phyloP scores from a whole-genome alignment of 2,888 invertebrate species.

The Netelia inedita region DNA sequence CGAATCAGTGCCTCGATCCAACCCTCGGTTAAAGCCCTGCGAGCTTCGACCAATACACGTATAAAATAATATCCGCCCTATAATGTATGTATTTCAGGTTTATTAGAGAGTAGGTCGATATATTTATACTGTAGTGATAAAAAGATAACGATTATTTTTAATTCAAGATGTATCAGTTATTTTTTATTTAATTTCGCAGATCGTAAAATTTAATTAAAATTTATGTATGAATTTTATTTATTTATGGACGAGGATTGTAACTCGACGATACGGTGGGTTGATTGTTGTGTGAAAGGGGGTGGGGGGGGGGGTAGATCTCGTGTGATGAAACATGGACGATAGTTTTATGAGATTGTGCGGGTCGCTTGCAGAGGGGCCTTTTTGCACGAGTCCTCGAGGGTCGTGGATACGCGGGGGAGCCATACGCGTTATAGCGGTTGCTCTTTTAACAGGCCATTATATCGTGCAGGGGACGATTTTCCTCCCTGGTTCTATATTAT shows the following conservation, averaged over 20 bases:
- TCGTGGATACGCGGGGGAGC: constrained; percentile 14
- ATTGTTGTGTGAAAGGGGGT: constrained; percentile 12
- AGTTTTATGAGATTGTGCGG: constrained; percentile 23
- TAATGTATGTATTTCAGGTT: constrained; percentile 4
- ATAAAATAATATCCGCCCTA: constrained; percentile 12
- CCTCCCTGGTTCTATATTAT: constrained; percentile 76
- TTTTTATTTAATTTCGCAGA: no score
- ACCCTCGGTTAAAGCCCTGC: constrained; percentile 36
- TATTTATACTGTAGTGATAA: not conserved
- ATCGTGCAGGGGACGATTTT: constrained; percentile 77
- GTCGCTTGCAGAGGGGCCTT: constrained; percentile 15
- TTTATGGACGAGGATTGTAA: no score
- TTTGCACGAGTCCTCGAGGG: constrained; percentile 38
- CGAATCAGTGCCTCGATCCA: constrained; percentile 67
- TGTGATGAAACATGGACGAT: constrained; percentile 8
- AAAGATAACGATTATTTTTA: no score
- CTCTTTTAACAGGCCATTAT: constrained; percentile 81
- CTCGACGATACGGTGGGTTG: no score
- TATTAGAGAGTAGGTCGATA: not conserved
- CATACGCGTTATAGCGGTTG: constrained; percentile 68
- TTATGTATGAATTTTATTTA: no score
- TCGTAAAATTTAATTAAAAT: no score
- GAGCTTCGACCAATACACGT: constrained; percentile 33
- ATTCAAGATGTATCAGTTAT: no score
- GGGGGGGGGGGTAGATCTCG: constrained; percentile 1